Conservation (phyloP, 2,797 vertebrate genomes). For the Pangasius krempfi region DNA sequence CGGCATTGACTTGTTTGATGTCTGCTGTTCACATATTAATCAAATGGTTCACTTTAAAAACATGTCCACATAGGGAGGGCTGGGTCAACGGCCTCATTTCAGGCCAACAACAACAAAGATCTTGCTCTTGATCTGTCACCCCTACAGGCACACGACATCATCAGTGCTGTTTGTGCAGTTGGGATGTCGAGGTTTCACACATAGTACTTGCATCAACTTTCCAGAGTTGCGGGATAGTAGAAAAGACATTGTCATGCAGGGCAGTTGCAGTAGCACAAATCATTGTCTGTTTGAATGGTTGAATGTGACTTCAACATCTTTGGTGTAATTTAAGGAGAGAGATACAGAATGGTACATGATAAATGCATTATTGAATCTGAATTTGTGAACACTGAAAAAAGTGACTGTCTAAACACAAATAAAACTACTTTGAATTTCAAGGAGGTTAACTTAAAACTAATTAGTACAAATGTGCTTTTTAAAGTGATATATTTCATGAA, state of each 20-base stretch:
- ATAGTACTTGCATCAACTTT: slow-evolving; percentile 30
- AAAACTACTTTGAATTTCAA: neutral
- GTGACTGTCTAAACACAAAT: neutral
- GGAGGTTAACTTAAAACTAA: neutral
- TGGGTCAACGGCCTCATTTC: neutral
- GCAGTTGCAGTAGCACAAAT: slow-evolving; percentile 13
- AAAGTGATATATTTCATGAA: neutral
- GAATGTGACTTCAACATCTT: neutral
- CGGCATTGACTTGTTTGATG: slow-evolving; percentile 45
- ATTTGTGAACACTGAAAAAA: neutral
- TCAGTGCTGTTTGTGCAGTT: slow-evolving; percentile 24
- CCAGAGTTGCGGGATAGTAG: slow-evolving; percentile 12
- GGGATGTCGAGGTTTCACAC: slow-evolving; percentile 18
- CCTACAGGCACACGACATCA: neutral
- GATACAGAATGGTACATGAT: neutral
- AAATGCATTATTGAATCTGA: neutral
- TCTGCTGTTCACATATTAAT: slow-evolving; percentile 48
- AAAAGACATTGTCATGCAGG: neutral
- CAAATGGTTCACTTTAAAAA: slow-evolving; percentile 47
- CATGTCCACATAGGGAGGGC: slow-evolving; percentile 20
- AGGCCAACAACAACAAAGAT: slow-evolving; percentile 36
- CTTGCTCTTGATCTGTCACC: slow-evolving; percentile 12
- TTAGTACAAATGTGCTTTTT: neutral
- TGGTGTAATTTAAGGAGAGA: neutral
- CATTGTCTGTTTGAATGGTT: neutral